phyloP scores from a whole-genome alignment of 2,888 invertebrate species.

The Hecatera dysodea region DNA sequence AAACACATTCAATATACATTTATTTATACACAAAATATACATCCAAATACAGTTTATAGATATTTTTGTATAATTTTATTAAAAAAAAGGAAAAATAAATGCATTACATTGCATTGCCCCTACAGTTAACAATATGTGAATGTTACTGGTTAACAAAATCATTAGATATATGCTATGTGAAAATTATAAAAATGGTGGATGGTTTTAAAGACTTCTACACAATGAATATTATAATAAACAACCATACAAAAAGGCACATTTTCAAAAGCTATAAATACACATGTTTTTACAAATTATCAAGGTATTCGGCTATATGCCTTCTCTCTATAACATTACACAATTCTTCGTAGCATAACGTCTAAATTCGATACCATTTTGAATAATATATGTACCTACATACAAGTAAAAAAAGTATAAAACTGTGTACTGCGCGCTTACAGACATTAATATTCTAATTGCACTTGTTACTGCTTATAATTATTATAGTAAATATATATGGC shows the following conservation, averaged over 20 bases:
- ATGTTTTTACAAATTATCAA: background rate
- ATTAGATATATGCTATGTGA: background rate
- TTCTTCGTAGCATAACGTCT: background rate
- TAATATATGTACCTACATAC: background rate
- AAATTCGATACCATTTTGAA: background rate
- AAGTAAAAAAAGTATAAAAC: slow-evolving; percentile 30
- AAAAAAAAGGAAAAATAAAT: slow-evolving; percentile 51
- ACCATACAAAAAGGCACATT: slow-evolving; percentile 39
- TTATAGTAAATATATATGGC: slow-evolving; percentile 14
- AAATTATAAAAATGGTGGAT: background rate
- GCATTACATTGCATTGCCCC: slow-evolving; percentile 39
- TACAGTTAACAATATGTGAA: slow-evolving; percentile 20
- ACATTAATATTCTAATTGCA: slow-evolving; percentile 42
- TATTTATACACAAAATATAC: slow-evolving; percentile 50
- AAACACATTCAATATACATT: slow-evolving; percentile 47
- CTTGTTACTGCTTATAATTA: slow-evolving; percentile 26
- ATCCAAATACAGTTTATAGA: slow-evolving; percentile 26
- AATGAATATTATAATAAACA: background rate
- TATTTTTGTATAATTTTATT: slow-evolving; percentile 44
- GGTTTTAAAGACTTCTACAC: background rate
- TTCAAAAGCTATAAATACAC: background rate
- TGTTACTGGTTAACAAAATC: slow-evolving; percentile 1
- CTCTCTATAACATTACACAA: background rate
- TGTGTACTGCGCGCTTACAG: slow-evolving; percentile 18
- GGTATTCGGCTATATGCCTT: background rate